Evolutionary conservation across 2,113 vertebrate species (phyloP), one percentile per base, ranked within the genome.

Genomic region (Tricholaema leucomelas): DNA sequence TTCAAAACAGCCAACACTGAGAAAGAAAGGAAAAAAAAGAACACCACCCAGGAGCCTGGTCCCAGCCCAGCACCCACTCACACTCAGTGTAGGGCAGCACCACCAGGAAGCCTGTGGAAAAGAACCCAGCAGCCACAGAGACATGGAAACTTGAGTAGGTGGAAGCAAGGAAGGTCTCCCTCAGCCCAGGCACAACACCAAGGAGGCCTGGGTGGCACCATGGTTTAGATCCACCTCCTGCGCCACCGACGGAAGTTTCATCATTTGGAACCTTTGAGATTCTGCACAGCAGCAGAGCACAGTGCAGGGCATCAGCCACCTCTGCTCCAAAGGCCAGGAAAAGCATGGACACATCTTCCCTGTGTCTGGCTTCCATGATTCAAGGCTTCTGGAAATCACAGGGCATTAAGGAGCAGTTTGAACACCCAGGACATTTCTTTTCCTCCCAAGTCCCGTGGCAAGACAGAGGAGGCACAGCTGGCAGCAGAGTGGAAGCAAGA

Each of bases 291-390:
- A 0, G 56, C 33, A 91, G 60, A 63, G 77, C 89, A 93, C 50
- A 58, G 72, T 36, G 52, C 75, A 38, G 84, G 74, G 87, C 36
- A 76, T 3, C 48, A 82, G 35, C 75, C 56, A 80, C 73, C 87
- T 72, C 64, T 63, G 91, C 70, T 81, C 21, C 24, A n/a, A 70
- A 80, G 78, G 69, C 75, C 78, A 58, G 42, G 78, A 78, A 72
- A 83, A 81, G 27, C 54, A 60, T 46, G 65, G 36, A 81, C 3
- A 79, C 59, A 70, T 82, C 92, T 84, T 38, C 72, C 67, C 73
- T 70, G 42, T 12, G 12, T 36, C 40, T 25, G 15, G 10, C 38
- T 89, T 59, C 64, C 46, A 2, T 10, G 63, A 84, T 24, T 85
- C 89, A 70, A 73, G 35, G 33, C 38, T 72, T 85, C 42, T 67